Evolutionary conservation across 2,797 vertebrate species (phyloP).

Genomic region (Lepidocolaptes lacrymiger): DNA sequence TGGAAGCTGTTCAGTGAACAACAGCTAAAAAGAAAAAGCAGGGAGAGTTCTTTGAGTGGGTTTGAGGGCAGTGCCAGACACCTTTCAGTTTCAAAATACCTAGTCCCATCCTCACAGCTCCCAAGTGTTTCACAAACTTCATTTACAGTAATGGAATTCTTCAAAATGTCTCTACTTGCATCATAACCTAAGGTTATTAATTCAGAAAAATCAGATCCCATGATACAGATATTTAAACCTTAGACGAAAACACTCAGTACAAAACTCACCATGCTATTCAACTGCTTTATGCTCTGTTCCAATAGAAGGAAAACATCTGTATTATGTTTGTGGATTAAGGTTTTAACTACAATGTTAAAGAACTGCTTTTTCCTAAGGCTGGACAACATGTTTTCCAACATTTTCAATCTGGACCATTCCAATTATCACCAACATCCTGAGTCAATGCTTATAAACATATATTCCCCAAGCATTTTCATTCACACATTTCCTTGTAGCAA

Average conservation of each 20-base stretch:
- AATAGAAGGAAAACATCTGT: not conserved
- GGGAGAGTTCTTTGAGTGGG: not conserved
- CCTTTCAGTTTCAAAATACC: not conserved
- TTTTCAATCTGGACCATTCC: not conserved
- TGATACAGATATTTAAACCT: not conserved
- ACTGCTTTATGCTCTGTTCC: not conserved
- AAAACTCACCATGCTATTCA: not conserved
- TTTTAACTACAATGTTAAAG: not conserved
- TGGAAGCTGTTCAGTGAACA: not conserved
- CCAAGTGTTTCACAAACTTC: not conserved
- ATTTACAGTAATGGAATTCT: not conserved
- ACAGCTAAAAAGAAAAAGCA: not conserved
- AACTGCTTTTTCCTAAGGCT: not conserved
- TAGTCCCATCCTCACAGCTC: not conserved
- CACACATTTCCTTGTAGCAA: not conserved
- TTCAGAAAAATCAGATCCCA: not conserved
- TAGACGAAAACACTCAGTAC: not conserved
- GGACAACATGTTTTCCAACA: not conserved
- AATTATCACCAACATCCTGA: not conserved
- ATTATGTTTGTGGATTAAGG: not conserved
- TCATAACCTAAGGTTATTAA: not conserved
- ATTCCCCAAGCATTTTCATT: not conserved
- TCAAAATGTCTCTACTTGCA: not conserved
- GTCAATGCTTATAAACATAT: not conserved
- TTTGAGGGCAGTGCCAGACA: not conserved